These are phyloP conservation scores for Conger conger DNA, from an alignment of 2,113 vertebrate genomes.

Conservation along the genomic window DNA sequence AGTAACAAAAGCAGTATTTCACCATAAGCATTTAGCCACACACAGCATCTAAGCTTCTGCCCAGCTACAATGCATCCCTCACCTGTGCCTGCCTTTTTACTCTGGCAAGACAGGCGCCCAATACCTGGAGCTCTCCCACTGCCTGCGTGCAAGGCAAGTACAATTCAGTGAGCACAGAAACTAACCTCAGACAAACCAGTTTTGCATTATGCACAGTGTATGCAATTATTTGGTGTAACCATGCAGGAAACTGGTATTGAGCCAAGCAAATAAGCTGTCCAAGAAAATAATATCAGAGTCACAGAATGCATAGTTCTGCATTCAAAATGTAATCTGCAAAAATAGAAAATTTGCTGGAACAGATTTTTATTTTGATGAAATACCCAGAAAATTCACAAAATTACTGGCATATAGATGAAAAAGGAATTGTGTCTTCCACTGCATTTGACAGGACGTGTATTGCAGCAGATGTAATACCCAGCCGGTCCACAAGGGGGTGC, in stretches of 20 bases:
- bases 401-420: too few species aligned
- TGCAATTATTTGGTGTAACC: too few species aligned
- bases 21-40: background rate
- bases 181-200: background rate
- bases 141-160: slow-evolving; percentile 36
- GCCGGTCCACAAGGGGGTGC: too few species aligned
- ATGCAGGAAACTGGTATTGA: too few species aligned
- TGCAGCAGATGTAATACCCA: too few species aligned
- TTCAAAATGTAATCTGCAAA: too few species aligned
- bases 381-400: too few species aligned
- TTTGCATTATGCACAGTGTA: background rate
- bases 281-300: background rate
- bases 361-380: too few species aligned
- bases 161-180: background rate
- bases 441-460: background rate
- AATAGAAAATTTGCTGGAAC: too few species aligned
- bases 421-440: too few species aligned
- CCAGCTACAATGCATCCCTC: background rate
- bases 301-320: too few species aligned
- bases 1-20: background rate
- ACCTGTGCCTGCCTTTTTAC: slow-evolving; percentile 31
- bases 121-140: slow-evolving; percentile 29
- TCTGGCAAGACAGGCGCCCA: slow-evolving; percentile 21
- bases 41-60: slow-evolving; percentile 15
- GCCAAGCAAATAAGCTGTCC: background rate